Conservation (phyloP, 2,888 invertebrate genomes). For the Teinopalpus imperialis region DNA sequence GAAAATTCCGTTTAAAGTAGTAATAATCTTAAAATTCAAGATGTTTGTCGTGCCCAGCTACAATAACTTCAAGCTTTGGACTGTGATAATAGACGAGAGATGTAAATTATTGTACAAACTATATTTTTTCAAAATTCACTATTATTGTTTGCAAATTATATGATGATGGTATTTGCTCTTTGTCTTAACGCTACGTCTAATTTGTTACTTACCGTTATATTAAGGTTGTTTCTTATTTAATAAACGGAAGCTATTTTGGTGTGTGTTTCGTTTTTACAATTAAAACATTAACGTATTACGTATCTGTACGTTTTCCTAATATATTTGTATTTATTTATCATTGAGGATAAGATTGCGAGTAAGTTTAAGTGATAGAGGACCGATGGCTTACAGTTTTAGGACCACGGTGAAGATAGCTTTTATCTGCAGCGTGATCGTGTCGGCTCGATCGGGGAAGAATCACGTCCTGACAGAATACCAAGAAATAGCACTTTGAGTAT, state of each 20-base stretch:
- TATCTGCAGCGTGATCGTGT: too few relatives aligned
- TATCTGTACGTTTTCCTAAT: too few relatives aligned
- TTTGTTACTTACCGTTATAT: slow-evolving; percentile 42
- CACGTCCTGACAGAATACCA: too few relatives aligned
- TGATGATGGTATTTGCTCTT: slow-evolving; percentile 42
- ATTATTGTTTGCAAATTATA: slow-evolving; percentile 43
- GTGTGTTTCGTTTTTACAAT: slow-evolving; percentile 3
- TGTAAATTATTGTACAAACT: slow-evolving; percentile 46
- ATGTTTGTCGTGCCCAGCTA: slow-evolving; percentile 3
- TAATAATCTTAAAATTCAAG: slow-evolving; percentile 6
- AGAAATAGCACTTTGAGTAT: too few relatives aligned
- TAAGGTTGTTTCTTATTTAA: slow-evolving; percentile 62
- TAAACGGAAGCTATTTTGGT: slow-evolving; percentile 48
- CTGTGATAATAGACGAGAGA: slow-evolving; percentile 72
- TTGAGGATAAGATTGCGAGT: too few relatives aligned
- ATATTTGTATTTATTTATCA: too few relatives aligned
- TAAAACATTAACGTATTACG: too few relatives aligned
- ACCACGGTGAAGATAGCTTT: too few relatives aligned
- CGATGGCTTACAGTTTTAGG: too few relatives aligned
- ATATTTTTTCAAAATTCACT: slow-evolving; percentile 49
- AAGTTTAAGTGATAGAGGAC: too few relatives aligned
- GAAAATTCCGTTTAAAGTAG: too few relatives aligned
- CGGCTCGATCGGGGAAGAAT: too few relatives aligned
- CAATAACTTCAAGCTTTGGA: slow-evolving; percentile 55
- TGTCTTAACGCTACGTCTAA: slow-evolving; percentile 35